Base-by-base conservation (phyloP, 2,888 invertebrate species). In the Allophyes oxyacanthae region DNA sequence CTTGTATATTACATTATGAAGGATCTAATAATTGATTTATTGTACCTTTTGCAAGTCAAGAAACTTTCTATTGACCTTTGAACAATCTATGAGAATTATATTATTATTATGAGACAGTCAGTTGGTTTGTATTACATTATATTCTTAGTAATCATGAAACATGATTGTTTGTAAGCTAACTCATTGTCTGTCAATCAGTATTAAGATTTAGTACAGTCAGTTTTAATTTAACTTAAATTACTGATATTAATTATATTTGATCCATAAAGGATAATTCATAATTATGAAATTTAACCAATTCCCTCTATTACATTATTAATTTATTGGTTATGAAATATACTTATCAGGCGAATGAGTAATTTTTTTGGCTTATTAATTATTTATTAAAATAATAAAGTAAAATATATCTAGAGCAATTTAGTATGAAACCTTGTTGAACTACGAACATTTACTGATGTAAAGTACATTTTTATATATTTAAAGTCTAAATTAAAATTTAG, bases 201-300 rank as follows among this genome's bases (percentile, higher is more conserved):
- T 8, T 10, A 1, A 30, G 30, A 14, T 3, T 20, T n/a, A n/a
- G 20, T 4, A 20, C 20, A 20, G 20, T 20, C 20, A 20, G 20
- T 4, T 20, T 4, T 20, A 3, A 20, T 20, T 20, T 20, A 20
- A 20, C 20, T 3, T 20, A 20, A 20, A 4, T 20, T 20, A 3
- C n/a, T 20, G 2, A 20, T 20, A 20, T 20, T 4, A 20, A 32
- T 61, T 45, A 45, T 36, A 40, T 26, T 56, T 56, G 42, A 57
- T 62, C 49, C 38, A 10, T 48, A 36, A 14, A 34, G 57, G 57
- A 64, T 46, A 64, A 26, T n/a, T n/a, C n/a, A n/a, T n/a, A n/a
- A 14, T 8, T 30, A 62, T 40, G 30, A 40, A 61, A 42, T 56
- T 28, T 6, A 28, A 11, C 40, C 15, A 32, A 50, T 50, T 58